These are phyloP conservation scores for Periophthalmus magnuspinnatus DNA, from an alignment of 2,797 vertebrate species.

Conservation along the genomic window DNA sequence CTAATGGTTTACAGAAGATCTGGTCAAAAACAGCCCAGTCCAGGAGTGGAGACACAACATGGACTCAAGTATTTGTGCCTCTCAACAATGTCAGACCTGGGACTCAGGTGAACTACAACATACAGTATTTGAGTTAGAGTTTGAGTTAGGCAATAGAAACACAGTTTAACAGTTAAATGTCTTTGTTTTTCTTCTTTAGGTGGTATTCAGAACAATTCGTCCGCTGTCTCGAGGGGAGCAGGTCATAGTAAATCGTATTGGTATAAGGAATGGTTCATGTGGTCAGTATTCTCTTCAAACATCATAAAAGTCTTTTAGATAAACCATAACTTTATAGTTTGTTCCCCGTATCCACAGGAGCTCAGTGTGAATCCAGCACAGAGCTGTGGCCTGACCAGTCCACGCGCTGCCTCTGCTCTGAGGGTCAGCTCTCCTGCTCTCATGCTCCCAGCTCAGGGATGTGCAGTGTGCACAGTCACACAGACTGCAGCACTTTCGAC, in stretches of 20 bases:
- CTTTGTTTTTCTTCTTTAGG: constrained; percentile 55
- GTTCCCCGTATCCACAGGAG: constrained; percentile 49
- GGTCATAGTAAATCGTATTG: constrained; percentile 70
- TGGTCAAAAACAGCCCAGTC: constrained; percentile 72
- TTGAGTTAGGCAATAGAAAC: neutral
- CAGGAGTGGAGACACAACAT: constrained; percentile 44
- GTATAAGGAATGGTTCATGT: constrained; percentile 73
- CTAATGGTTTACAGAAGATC: constrained; percentile 43
- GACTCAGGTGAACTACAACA: constrained; percentile 73
- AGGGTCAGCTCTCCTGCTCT: constrained; percentile 67
- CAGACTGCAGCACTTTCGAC: constrained; percentile 83
- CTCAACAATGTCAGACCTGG: constrained; percentile 48
- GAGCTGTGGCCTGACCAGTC: constrained; percentile 79
- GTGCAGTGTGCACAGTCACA: constrained; percentile 76
- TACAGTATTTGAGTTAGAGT: neutral
- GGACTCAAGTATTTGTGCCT: constrained; percentile 76
- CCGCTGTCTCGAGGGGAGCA: constrained; percentile 61
- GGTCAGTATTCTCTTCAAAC: constrained; percentile 59
- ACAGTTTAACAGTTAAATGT: neutral
- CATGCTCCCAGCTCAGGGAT: constrained; percentile 60
- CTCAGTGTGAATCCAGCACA: constrained; percentile 74
- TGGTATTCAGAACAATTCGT: constrained; percentile 72
- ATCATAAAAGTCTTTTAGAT: neutral
- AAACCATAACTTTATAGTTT: constrained; percentile 2
- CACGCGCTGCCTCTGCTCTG: constrained; percentile 73